Conservation (phyloP, 2,113 vertebrate species). For the Brienomyrus brachyistius region DNA sequence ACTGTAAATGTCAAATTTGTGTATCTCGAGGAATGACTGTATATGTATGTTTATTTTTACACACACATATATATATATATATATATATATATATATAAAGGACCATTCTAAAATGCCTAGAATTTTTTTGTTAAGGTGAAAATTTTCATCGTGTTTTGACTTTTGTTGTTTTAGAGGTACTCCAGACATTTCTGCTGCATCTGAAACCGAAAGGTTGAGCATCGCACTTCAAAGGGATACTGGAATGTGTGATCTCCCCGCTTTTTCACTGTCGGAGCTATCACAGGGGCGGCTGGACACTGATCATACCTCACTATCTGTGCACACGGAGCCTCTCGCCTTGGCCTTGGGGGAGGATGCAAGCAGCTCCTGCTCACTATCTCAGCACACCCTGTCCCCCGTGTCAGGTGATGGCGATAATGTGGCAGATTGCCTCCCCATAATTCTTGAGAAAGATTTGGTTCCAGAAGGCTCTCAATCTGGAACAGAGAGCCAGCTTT, state of each 20-base stretch:
- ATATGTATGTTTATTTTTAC: too few relatives aligned
- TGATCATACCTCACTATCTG: constrained; percentile 48
- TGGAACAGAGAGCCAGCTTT: not conserved
- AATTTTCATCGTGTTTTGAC: not conserved
- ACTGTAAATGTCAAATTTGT: not conserved
- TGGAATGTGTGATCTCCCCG: constrained; percentile 25
- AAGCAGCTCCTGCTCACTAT: constrained; percentile 36
- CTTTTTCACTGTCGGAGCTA: constrained; percentile 20
- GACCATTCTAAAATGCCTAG: not conserved
- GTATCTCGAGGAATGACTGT: too few relatives aligned
- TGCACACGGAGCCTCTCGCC: constrained; percentile 42
- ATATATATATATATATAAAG: not conserved
- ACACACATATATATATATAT: not conserved
- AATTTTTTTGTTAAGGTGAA: not conserved
- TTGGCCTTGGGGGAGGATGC: constrained; percentile 28
- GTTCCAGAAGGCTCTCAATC: not conserved
- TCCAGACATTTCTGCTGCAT: constrained; percentile 68
- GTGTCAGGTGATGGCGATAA: not conserved
- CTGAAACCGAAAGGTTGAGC: constrained; percentile 35
- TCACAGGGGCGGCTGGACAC: constrained; percentile 23
- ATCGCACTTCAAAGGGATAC: constrained; percentile 30
- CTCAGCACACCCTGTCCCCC: constrained; percentile 48
- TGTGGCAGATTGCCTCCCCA: not conserved
- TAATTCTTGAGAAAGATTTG: not conserved
- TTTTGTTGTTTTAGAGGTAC: constrained; percentile 54